phyloP scores from a whole-genome alignment of 92 coral and sea anemone species.

The Blastomussa wellsi region DNA sequence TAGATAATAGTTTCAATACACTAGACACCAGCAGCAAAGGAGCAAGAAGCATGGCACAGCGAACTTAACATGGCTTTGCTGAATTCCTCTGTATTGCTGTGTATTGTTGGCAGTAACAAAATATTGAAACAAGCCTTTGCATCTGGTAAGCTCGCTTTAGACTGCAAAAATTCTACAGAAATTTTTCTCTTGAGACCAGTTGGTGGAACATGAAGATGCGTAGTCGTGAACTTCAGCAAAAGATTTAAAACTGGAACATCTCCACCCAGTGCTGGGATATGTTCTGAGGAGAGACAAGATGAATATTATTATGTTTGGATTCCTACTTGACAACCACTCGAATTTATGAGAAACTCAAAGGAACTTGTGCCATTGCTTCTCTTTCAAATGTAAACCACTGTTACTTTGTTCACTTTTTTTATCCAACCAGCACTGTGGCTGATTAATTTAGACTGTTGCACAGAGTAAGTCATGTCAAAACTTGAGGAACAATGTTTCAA shows the following conservation, averaged over 20 bases:
- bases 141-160: slow-evolving; percentile 43
- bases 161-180: slow-evolving; percentile 31
- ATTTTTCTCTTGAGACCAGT: slow-evolving; percentile 37
- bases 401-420: no score
- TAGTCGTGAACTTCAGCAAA: slow-evolving; percentile 42
- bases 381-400: no score
- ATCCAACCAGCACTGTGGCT: no score
- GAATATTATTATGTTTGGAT: neutral
- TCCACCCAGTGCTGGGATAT: slow-evolving; percentile 55
- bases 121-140: slow-evolving; percentile 48
- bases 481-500: no score
- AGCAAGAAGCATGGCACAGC: slow-evolving; percentile 51
- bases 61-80: slow-evolving; percentile 41
- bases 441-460: no score
- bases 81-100: slow-evolving; percentile 26
- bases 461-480: no score
- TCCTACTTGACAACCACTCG: slow-evolving; percentile 6
- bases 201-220: slow-evolving; percentile 46
- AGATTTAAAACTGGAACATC: slow-evolving; percentile 46
- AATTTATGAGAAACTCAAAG: neutral
- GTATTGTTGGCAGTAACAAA: slow-evolving; percentile 38
- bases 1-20: slow-evolving; percentile 5
- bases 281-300: slow-evolving; percentile 31
- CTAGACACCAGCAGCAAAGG: slow-evolving; percentile 46
- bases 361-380: no score